Percentiles rank a stretch among this genome's conserved stretches.
These are phyloP conservation scores for Drosophila melanosoma DNA, from an alignment of 2,888 invertebrate genomes.

Conservation along the genomic window DNA sequence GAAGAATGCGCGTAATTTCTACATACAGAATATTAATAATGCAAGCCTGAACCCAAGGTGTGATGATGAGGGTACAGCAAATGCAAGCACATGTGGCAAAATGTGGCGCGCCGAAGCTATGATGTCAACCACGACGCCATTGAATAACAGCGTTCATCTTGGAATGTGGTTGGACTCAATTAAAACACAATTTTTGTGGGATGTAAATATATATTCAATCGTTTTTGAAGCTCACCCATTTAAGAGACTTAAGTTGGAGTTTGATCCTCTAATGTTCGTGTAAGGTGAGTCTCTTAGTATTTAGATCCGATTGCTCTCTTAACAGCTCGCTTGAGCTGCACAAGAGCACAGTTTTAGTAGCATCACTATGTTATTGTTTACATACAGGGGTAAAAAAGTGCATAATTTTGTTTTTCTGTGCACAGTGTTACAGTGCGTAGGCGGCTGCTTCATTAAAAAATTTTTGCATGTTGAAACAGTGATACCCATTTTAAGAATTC, in stretches of 20 bases:
- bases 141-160: neutral
- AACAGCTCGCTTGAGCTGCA: neutral
- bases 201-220: neutral
- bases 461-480: no score
- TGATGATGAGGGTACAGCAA: neutral
- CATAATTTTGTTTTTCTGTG: no score
- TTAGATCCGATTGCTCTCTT: neutral
- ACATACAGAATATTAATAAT: no score
- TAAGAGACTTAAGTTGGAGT: neutral
- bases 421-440: no score
- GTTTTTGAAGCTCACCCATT: neutral
- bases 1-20: neutral
- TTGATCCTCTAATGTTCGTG: neutral
- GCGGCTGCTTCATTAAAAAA: no score
- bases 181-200: neutral
- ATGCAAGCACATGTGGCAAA: neutral
- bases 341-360: neutral
- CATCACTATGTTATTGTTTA: neutral
- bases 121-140: neutral
- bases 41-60: neutral
- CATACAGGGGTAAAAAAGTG: no score
- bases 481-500: no score
- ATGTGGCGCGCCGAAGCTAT: neutral
- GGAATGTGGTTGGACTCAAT: neutral
- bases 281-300: conserved; percentile 13